Conservation (phyloP, 1,140 invertebrate genomes). For the Zaprionus capensis region DNA sequence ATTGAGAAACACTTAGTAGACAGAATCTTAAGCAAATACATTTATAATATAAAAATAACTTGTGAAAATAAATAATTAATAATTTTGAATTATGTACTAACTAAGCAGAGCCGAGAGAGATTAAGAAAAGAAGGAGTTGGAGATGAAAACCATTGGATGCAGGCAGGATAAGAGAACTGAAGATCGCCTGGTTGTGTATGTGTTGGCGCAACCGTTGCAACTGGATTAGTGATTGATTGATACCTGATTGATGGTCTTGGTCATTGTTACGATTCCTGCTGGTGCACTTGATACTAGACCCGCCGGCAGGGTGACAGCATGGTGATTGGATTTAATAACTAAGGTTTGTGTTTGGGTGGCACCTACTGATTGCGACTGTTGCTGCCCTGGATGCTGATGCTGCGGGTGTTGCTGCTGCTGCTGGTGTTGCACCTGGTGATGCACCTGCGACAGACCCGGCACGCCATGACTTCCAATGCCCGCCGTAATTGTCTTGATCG, state of each 20-base stretch:
- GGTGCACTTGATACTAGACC: constrained; percentile 84
- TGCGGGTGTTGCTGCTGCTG: constrained; percentile 62
- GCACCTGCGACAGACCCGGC: constrained; percentile 63
- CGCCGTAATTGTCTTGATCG: constrained; percentile 85
- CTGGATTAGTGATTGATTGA: constrained; percentile 71
- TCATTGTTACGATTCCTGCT: constrained; percentile 84
- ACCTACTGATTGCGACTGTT: constrained; percentile 83
- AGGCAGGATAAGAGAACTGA: constrained; percentile 1
- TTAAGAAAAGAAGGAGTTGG: constrained; percentile 1
- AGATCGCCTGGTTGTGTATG: neutral
- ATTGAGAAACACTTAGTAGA: neutral
- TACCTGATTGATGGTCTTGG: constrained; percentile 84
- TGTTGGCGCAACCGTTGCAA: constrained; percentile 44
- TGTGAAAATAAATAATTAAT: neutral
- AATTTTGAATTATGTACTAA: neutral
- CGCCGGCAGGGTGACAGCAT: constrained; percentile 84
- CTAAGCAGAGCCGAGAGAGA: neutral
- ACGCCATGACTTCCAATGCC: constrained; percentile 75
- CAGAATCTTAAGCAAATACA: neutral
- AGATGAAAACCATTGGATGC: neutral
- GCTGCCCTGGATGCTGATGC: constrained; percentile 71
- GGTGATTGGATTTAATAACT: constrained; percentile 84
- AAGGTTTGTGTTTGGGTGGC: constrained; percentile 84
- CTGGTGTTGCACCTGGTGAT: constrained; percentile 69
- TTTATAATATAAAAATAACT: neutral